Evolutionary conservation across 2,113 vertebrate species (phyloP), one percentile per base, ranked within the genome.

Genomic region (Coptodon bakossiorum): DNA sequence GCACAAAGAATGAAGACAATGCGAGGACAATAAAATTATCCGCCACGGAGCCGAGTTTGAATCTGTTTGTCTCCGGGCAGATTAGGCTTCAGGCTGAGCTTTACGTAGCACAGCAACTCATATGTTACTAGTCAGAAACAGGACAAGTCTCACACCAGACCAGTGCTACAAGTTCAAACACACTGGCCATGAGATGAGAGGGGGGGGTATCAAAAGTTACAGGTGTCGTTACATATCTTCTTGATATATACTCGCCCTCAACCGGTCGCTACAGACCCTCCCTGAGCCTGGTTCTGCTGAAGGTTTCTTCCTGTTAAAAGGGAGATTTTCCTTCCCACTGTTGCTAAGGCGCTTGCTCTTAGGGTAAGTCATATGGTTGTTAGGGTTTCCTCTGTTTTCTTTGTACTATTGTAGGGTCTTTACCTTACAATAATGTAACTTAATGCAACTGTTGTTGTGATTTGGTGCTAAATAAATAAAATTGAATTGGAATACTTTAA

Each of bases 1-100:
- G 92, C 89, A 80, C 71, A 85, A 61, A 89, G 68, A 79, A 80
- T 34, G 84, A 88, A 92, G 86, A 90, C 88, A 84, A 88, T 66
- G 43, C 3, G 40, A 83, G 86, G 80, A 85, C 89, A 88, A 90
- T 82, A 71, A 81, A 89, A 89, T 91, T 2, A 86, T 66, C 63
- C 3, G 7, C 68, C 66, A 34, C 83, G 19, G 73, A 88, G 84
- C 54, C 13, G 85, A 85, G 81, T 80, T 86, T 43, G 45, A 83
- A 84, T 73, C 40, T 12, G 90, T 52, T 85, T 53, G 83, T 86
- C 87, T 93, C 82, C 10, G 84, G 38, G 87, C 80, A 36, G 84
- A 83, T 5, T 9, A 6, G 38, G 38, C 24, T 81, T 83, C 83
- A 36, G 80, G 57, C 78, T 36, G 54, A 85, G 50, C 19, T 34